phyloP scores from a whole-genome alignment of 2,888 invertebrate genomes.

The Endomychus coccineus region DNA sequence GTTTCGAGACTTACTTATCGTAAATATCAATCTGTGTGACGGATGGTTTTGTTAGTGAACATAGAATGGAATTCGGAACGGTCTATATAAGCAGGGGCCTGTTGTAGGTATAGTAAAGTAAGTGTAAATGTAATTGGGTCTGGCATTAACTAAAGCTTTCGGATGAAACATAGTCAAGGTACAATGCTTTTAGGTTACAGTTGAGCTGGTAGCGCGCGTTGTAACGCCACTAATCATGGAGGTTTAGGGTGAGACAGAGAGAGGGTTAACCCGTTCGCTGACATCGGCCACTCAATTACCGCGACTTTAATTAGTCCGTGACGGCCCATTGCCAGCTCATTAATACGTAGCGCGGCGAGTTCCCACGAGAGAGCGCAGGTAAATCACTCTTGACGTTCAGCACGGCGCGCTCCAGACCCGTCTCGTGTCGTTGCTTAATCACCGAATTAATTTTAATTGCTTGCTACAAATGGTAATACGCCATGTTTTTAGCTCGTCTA shows the following conservation, averaged over 20 bases:
- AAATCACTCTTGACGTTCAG: constrained; percentile 38
- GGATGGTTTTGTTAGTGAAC: too few species aligned
- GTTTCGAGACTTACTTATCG: too few species aligned
- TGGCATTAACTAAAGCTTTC: too few species aligned
- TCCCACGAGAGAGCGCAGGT: constrained; percentile 40
- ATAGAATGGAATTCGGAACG: too few species aligned
- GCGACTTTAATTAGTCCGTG: constrained; percentile 43
- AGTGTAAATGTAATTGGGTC: too few species aligned
- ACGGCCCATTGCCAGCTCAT: constrained; percentile 44
- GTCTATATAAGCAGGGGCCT: too few species aligned
- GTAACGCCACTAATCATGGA: constrained; percentile 37
- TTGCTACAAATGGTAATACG: constrained; percentile 33
- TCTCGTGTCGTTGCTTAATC: constrained; percentile 38
- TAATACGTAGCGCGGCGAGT: constrained; percentile 35
- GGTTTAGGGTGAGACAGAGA: constrained; percentile 35
- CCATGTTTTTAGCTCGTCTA: constrained; percentile 28
- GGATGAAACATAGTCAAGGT: too few species aligned
- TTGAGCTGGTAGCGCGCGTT: too few species aligned
- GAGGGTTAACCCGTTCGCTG: constrained; percentile 40
- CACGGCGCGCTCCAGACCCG: constrained; percentile 26
- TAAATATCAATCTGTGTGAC: too few species aligned
- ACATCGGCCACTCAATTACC: constrained; percentile 44
- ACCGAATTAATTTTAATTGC: constrained; percentile 40
- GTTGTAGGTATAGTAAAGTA: too few species aligned
- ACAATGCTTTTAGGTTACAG: too few species aligned